A percentile compares a stretch with the other conserved stretches of the same genome.
Conservation (phyloP, 53 echinoderm and acorn worm genomes). For the Mesocentrotus franciscanus region DNA sequence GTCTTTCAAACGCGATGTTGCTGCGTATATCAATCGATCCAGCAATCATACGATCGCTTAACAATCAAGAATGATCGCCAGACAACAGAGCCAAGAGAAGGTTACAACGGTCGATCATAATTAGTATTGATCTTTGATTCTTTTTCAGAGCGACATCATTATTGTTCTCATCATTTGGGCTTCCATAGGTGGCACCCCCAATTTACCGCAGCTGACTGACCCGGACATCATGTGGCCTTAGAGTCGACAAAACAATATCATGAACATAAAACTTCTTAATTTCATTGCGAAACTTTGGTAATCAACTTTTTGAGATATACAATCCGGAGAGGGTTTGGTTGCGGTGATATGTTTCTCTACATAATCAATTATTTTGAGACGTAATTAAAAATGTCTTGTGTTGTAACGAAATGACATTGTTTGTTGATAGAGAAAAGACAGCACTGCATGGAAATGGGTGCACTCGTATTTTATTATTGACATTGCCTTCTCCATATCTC, state of each 20-base stretch:
- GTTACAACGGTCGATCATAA: constrained; percentile 36
- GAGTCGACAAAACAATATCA: neutral
- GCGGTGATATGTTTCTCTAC: neutral
- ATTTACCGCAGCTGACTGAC: constrained; percentile 37
- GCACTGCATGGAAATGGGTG: too few species aligned
- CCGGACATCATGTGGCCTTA: neutral
- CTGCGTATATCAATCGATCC: constrained; percentile 7
- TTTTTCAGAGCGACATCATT: constrained; percentile 38
- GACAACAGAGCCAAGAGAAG: neutral
- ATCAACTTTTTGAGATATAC: neutral
- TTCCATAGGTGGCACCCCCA: constrained; percentile 46
- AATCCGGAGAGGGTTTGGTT: neutral
- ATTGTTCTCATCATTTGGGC: constrained; percentile 22
- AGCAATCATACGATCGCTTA: neutral
- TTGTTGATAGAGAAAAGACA: neutral
- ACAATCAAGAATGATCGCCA: constrained; percentile 21
- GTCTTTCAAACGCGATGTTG: neutral
- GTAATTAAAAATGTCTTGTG: neutral
- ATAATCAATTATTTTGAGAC: constrained; percentile 28
- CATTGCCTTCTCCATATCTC: too few species aligned
- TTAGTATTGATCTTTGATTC: constrained; percentile 29
- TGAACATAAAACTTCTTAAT: neutral
- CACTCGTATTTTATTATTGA: too few species aligned
- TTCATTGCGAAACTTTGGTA: neutral
- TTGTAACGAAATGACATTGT: neutral